phyloP scores from a whole-genome alignment of 2,113 vertebrate species.

The Rhadina sibilatrix region DNA sequence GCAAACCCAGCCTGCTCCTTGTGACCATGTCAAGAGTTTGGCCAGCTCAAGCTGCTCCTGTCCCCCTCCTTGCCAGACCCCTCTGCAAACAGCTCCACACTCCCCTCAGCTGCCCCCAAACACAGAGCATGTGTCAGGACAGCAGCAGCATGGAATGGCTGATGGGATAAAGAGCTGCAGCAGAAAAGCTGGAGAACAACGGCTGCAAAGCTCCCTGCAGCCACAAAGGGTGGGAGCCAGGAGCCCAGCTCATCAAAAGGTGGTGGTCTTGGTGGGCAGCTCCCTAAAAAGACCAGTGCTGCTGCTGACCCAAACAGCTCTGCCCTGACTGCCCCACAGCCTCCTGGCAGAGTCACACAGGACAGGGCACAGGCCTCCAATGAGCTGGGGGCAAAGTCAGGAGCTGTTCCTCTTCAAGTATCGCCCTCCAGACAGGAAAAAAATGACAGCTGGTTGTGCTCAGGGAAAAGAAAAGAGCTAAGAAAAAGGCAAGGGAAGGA shows the following conservation, averaged over 20 bases:
- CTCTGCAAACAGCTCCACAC: neutral
- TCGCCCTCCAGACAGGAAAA: neutral
- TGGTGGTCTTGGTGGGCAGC: neutral
- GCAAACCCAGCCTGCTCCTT: neutral
- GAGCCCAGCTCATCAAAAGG: neutral
- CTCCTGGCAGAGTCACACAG: neutral
- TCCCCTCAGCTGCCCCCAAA: neutral
- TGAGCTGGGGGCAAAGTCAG: accelerated
- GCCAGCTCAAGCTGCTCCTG: neutral
- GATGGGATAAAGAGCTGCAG: neutral
- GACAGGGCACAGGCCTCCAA: neutral
- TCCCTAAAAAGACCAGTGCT: neutral
- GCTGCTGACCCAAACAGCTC: neutral
- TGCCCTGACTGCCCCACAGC: neutral
- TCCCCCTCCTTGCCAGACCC: neutral
- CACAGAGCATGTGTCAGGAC: accelerated
- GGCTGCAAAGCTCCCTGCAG: slow-evolving; percentile 26
- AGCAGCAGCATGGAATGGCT: neutral
- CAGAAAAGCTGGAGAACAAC: slow-evolving; percentile 21
- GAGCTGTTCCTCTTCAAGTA: neutral
- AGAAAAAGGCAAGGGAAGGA: neutral
- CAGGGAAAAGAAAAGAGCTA: neutral
- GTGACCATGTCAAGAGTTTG: accelerated
- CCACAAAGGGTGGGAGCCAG: neutral
- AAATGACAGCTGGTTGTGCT: neutral